Conservation (phyloP, 2,888 invertebrate species). For the Timandra comae region DNA sequence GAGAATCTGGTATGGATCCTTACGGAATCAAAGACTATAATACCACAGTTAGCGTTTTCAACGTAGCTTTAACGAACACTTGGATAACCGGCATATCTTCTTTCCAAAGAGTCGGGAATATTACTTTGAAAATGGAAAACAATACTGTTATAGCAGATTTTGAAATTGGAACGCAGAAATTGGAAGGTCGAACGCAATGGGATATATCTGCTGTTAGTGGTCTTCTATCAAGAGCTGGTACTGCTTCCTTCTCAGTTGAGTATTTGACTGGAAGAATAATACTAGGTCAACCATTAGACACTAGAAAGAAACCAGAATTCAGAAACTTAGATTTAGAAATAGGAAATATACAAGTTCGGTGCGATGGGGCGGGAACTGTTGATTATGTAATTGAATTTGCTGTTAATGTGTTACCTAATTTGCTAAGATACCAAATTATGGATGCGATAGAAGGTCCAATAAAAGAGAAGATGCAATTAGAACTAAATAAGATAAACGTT, state of each 20-base stretch:
- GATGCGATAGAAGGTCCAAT: conserved; percentile 88
- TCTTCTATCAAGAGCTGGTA: conserved; percentile 82
- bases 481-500: conserved; percentile 84
- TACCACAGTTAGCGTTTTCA: conserved; percentile 81
- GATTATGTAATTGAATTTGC: conserved; percentile 89
- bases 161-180: conserved; percentile 87
- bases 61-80: conserved; percentile 82
- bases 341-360: conserved; percentile 89
- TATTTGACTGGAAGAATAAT: conserved; percentile 83
- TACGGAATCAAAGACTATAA: conserved; percentile 84
- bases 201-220: conserved; percentile 83
- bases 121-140: conserved; percentile 83
- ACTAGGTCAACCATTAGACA: conserved; percentile 86
- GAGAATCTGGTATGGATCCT: conserved; percentile 83
- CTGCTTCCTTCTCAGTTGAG: conserved; percentile 86
- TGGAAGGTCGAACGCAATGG: conserved; percentile 88
- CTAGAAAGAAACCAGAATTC: conserved; percentile 82
- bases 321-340: conserved; percentile 86
- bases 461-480: conserved; percentile 83
- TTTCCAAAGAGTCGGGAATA: conserved; percentile 88
- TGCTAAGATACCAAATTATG: conserved; percentile 91
- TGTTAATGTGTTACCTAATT: conserved; percentile 89
- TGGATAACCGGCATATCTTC: conserved; percentile 88
- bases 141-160: conserved; percentile 81
- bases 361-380: conserved; percentile 90